These are phyloP conservation scores for Ellobium chinense DNA, from an alignment of 2,888 invertebrate genomes.

Conservation along the genomic window DNA sequence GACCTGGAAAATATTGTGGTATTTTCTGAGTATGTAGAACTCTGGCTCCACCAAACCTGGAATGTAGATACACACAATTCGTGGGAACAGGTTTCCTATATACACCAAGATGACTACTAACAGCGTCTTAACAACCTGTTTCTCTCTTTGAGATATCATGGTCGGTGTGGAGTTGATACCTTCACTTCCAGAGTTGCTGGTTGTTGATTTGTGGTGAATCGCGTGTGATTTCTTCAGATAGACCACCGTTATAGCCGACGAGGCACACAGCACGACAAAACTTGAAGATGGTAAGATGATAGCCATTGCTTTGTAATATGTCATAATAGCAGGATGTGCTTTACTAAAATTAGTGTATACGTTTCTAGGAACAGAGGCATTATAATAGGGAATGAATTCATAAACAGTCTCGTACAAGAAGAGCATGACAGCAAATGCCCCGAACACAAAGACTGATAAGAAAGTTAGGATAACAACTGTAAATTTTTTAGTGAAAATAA, in stretches of 20 bases:
- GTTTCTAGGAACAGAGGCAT: neutral
- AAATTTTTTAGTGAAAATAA: neutral
- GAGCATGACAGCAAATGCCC: neutral
- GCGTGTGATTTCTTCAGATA: neutral
- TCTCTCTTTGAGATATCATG: neutral
- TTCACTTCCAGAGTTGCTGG: too few relatives aligned
- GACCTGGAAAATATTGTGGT: neutral
- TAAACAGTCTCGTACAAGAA: neutral
- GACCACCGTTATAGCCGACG: constrained; percentile 13
- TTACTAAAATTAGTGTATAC: neutral
- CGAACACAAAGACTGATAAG: neutral
- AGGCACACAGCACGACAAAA: constrained; percentile 4
- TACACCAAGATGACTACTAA: constrained; percentile 14
- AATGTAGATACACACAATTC: constrained; percentile 16
- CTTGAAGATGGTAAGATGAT: neutral
- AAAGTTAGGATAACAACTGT: neutral
- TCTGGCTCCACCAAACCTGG: neutral
- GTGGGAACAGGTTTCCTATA: constrained; percentile 10
- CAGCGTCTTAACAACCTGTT: constrained; percentile 26
- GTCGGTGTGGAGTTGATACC: too few relatives aligned
- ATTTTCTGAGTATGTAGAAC: neutral
- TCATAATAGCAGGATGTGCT: neutral
- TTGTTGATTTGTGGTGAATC: too few relatives aligned
- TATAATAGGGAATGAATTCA: neutral
- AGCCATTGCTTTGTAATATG: constrained; percentile 14